Evolutionary conservation across 2,113 vertebrate species (phyloP), one percentile per base, ranked within the genome.

Genomic region (Castor canadensis): DNA sequence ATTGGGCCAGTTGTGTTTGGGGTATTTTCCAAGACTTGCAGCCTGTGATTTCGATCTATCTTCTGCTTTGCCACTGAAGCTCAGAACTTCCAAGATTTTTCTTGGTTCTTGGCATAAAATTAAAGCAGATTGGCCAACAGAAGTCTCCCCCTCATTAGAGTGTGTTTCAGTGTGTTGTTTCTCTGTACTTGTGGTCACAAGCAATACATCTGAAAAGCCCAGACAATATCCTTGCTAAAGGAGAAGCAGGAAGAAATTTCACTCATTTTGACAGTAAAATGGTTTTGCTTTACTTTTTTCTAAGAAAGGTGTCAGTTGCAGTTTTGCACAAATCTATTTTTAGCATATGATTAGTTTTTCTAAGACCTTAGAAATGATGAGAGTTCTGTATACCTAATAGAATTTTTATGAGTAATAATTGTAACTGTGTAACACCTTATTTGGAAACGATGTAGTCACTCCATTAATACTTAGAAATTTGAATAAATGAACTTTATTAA

Each of bases 271-370:
- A 79, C 64, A 71, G 16, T 66, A 94, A 77, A 95, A 80, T 94
- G 73, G 97, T 81, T 98, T 96, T 93, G 85, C 77, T 73, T 95
- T 40, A 66, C 64, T 93, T 96, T 71, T 93, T 75, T 93, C 76
- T 94, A 79, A 72, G 89, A 96, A 96, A 94, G 24, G 97, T 97
- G 92, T 97, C 80, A 96, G 77, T 97, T 94, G 64, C 79, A 95
- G 24, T 90, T 91, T 80, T 97, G 73, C 93, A 97, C 89, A 95
- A 97, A 69, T 62, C 91, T 93, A 40, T 32, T n/a, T 94, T 85
- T 97, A 76, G 69, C 97, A 76, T 91, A 76, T 85, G 30, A 64
- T 97, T 75, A 83, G 56, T 81, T 98, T 97, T 95, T 91, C 0
- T 32, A 89, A 64, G 86, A 81, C 84, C 13, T 97, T 93, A 91